Base-by-base conservation (phyloP, 35 echinoderm and acorn worm genomes). In the Strongylocentrotus purpuratus region DNA sequence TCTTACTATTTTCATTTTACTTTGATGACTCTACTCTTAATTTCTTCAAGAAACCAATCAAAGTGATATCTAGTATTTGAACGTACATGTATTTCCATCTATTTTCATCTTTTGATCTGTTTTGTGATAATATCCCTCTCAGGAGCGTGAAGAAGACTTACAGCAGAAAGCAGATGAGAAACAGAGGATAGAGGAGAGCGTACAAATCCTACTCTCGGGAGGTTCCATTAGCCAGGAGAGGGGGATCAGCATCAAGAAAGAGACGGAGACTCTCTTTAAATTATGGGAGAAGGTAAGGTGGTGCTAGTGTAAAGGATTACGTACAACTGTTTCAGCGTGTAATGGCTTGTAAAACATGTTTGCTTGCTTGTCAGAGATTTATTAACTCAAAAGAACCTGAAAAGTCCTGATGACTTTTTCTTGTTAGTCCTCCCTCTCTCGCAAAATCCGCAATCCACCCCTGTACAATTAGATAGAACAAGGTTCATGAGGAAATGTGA, bases 271-370 rank as follows among this genome's bases (percentile, higher is more conserved):
- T 33, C 86, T 97, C 35, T 96, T 93, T 33, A 91, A 92, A 52
- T 41, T 88, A 78, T 97, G 96, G 96, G 96, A 97, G 33, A 90
- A 94, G 95, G 96, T 97, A 95, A 85, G 48, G 2, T 50, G 6
- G 60, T 45, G 55, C 10, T 61, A 31, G 18, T 48, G 55, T 5
- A 33, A 20, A 4, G 20, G 18, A 88, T 31, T 33, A 31, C 6
- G 32, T 65, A 55, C n/a, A n/a, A n/a, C n/a, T n/a, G n/a, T 78
- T 78, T 28, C 65, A 78, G 65, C 3, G 22, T 28, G 20, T 5
- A n/a, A 28, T n/a, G 65, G 65, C 7, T 78, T 78, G 65, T 25
- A 18, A 78, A 78, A 78, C 4, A 0, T 22, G 65, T 78, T 14
- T 50, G n/a, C n/a, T n/a, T n/a, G n/a, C n/a, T n/a, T n/a, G n/a